Percentiles rank a stretch among this genome's conserved stretches.
Conservation (phyloP, 1,140 invertebrate species). For the Laupala kohalensis region DNA sequence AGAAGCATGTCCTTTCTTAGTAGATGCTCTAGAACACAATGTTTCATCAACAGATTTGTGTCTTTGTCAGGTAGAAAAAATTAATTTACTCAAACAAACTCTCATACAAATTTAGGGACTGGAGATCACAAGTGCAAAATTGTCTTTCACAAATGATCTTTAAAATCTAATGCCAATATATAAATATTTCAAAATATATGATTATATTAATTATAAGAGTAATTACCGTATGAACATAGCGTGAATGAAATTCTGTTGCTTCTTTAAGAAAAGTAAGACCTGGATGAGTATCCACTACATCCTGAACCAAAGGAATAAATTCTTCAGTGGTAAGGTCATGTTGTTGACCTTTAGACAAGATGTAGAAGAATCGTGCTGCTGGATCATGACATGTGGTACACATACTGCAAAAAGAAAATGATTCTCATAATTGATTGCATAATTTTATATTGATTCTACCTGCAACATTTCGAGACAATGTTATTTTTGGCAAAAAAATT, state of each 20-base stretch:
- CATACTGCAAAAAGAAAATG: conserved; percentile 40
- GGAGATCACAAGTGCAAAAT: background rate
- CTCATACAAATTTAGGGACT: background rate
- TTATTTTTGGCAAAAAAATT: too few relatives aligned
- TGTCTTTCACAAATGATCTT: too few relatives aligned
- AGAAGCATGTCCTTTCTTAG: too few relatives aligned
- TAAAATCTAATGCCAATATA: too few relatives aligned
- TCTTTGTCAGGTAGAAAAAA: too few relatives aligned
- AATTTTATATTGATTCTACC: background rate
- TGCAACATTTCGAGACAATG: too few relatives aligned
- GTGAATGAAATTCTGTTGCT: conserved; percentile 95
- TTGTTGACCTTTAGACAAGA: conserved; percentile 49
- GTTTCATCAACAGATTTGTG: too few relatives aligned
- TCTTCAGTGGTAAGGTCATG: conserved; percentile 64
- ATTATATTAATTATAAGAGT: background rate
- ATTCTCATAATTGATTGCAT: background rate
- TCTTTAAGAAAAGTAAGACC: conserved; percentile 93
- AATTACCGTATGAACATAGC: conserved; percentile 91
- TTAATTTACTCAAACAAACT: background rate
- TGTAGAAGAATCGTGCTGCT: conserved; percentile 78
- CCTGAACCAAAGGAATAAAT: conserved; percentile 85
- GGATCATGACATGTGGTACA: conserved; percentile 70
- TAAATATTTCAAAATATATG: background rate
- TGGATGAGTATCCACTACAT: conserved; percentile 98
- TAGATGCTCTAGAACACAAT: too few relatives aligned